Evolutionary conservation across 2,113 vertebrate genomes (phyloP).

Genomic region (Circaetus cinerascens): DNA sequence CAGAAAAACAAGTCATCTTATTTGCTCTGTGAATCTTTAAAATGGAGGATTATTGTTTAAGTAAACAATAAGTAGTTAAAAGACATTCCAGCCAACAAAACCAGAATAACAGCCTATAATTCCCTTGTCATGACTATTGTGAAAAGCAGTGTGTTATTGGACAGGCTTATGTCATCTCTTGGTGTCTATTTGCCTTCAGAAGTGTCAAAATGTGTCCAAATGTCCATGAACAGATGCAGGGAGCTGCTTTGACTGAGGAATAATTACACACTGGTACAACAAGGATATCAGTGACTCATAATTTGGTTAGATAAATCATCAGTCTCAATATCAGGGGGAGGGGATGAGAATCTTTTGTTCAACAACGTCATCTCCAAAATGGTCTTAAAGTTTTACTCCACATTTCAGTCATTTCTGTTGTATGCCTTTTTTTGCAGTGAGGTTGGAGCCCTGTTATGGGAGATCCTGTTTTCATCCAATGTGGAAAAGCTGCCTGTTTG

Average conservation of each 20-base stretch:
- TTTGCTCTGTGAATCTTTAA: conserved; percentile 13
- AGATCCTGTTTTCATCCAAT: neutral
- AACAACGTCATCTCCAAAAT: neutral
- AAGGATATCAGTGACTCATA: neutral
- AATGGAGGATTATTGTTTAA: neutral
- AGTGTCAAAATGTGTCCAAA: neutral
- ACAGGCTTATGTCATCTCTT: neutral
- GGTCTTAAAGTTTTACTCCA: neutral
- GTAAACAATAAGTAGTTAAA: conserved; percentile 22
- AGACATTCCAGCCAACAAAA: neutral
- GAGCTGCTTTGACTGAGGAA: neutral
- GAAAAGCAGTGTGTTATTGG: neutral
- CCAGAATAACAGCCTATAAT: neutral
- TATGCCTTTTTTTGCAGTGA: neutral
- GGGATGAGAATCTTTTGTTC: neutral
- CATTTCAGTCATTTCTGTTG: neutral
- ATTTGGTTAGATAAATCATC: neutral
- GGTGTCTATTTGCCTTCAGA: neutral
- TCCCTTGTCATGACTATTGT: neutral
- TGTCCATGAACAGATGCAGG: neutral
- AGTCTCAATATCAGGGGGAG: neutral
- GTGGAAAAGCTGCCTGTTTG: neutral
- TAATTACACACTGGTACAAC: neutral
- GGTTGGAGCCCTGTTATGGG: neutral
- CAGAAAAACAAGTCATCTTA: conserved; percentile 17